Base-by-base conservation (phyloP, 1,140 invertebrate genomes). In the Choristoneura fumiferana region DNA sequence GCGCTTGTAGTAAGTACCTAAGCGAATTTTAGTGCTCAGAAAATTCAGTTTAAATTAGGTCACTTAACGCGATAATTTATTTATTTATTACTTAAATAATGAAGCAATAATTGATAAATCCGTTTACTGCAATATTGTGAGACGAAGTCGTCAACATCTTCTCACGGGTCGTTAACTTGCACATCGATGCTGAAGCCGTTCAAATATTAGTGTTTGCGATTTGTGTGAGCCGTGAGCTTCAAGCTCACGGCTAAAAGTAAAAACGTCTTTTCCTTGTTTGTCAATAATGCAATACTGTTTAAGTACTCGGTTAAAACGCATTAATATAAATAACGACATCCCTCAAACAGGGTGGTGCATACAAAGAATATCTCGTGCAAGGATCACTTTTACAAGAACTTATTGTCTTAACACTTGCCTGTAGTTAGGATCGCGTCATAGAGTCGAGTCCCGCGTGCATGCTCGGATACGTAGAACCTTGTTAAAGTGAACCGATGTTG, bases 401-500 rank as follows among this genome's bases (percentile, higher is more conserved):
- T 18, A 49, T 49, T 22, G 22, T 33, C 43, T 33, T 22, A 12
- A n/a, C 18, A 49, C 10, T 8, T 29, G n/a, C 12, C 43, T 43
- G 40, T 43, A 4, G 17, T 33, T 29, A 49, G 22, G 17, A 33
- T 10, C 17, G 12, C 22, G 49, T 54, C 36, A 18, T 54, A 59
- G 49, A 36, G 58, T 59, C 40, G 18, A 1, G 12, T 53, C n/a
- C 15, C 8, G 10, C 57, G 58, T 37, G 33, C 35, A 15, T 29
- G 22, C 54, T 45, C 4, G 4, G 33, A 10, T 22, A 54, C 58
- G 35, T 69, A 69, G 71, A 60, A 73, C 65, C 67, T 71, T 78
- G 71, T 78, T 69, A 71, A 63, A 72, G 78, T 62, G 69, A 68
- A 57, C 68, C 71, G 65, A 68, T 70, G 69, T 68, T 73, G 73